These are phyloP conservation scores for Dendrolimus pini DNA, from an alignment of 2,888 invertebrate species.

Conservation along the genomic window DNA sequence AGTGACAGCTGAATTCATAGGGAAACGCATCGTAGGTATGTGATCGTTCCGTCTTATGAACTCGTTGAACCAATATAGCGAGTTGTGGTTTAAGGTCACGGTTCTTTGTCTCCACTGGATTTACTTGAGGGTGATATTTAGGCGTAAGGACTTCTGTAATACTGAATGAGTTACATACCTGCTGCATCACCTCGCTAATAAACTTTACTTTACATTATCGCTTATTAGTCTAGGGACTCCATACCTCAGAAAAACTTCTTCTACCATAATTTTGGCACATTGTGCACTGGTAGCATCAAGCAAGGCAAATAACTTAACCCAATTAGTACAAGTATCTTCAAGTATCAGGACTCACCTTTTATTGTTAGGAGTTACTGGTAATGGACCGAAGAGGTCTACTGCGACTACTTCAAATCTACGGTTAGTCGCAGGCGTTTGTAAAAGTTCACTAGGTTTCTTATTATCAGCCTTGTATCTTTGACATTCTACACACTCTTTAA, in stretches of 20 bases:
- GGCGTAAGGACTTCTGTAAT: too few relatives aligned
- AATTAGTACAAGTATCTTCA: conserved; percentile 18
- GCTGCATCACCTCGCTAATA: conserved; percentile 31
- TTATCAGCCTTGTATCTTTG: too few relatives aligned
- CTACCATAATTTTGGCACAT: conserved; percentile 23
- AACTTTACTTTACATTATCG: conserved; percentile 38
- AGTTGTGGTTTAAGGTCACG: too few relatives aligned
- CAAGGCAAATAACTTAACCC: conserved; percentile 26
- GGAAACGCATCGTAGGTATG: conserved; percentile 1
- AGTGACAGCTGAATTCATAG: conserved; percentile 7
- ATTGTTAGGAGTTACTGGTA: too few relatives aligned
- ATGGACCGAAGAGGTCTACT: too few relatives aligned
- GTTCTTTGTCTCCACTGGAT: too few relatives aligned
- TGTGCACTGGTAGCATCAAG: conserved; percentile 15
- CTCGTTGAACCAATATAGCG: neutral
- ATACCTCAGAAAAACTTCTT: conserved; percentile 34
- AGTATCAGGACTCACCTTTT: conserved; percentile 18
- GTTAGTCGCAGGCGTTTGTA: too few relatives aligned
- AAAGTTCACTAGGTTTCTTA: too few relatives aligned
- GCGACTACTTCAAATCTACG: too few relatives aligned
- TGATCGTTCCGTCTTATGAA: conserved; percentile 7
- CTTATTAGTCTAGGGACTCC: conserved; percentile 29
- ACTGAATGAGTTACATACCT: conserved; percentile 11
- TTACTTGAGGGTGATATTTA: too few relatives aligned
- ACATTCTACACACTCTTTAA: too few relatives aligned